Percentiles rank a stretch among this genome's conserved stretches.
Evolutionary conservation across 2,797 vertebrate genomes (phyloP).

Genomic region (Rachycentron canadum): DNA sequence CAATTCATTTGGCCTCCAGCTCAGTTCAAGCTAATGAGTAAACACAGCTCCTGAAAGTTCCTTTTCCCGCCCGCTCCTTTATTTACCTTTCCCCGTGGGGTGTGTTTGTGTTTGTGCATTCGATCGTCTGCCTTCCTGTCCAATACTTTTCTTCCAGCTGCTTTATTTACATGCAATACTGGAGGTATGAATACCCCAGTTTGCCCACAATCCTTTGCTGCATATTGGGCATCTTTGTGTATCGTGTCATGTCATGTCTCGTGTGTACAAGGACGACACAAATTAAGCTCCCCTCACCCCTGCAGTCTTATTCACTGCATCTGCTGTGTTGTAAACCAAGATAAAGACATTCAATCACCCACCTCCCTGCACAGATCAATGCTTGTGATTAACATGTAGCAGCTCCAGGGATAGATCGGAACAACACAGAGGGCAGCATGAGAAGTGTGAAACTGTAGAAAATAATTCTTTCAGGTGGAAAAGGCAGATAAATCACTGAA

Average conservation of each 20-base stretch:
- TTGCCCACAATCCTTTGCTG: too few species aligned
- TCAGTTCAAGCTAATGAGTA: background rate
- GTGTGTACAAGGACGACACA: background rate
- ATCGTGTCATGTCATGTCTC: background rate
- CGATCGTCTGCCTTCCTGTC: background rate
- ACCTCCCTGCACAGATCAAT: slow-evolving; percentile 7
- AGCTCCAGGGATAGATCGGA: background rate
- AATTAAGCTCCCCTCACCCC: background rate
- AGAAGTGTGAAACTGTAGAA: background rate
- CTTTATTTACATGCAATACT: background rate
- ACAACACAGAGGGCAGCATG: background rate
- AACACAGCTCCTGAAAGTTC: background rate
- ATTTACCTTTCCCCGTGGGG: background rate
- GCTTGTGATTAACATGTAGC: slow-evolving; percentile 36
- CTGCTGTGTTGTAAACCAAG: slow-evolving; percentile 23
- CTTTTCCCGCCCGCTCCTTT: background rate
- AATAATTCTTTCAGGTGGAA: background rate
- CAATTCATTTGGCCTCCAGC: background rate
- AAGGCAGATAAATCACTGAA: background rate
- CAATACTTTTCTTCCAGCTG: background rate
- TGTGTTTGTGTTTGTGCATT: background rate
- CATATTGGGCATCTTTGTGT: background rate
- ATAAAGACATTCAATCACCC: slow-evolving; percentile 28
- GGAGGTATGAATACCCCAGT: background rate
- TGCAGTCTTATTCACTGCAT: background rate